Evolutionary conservation across 2,888 invertebrate genomes (phyloP), one percentile per base, ranked within the genome.

Genomic region (Pycnomerus fuliginosus): DNA sequence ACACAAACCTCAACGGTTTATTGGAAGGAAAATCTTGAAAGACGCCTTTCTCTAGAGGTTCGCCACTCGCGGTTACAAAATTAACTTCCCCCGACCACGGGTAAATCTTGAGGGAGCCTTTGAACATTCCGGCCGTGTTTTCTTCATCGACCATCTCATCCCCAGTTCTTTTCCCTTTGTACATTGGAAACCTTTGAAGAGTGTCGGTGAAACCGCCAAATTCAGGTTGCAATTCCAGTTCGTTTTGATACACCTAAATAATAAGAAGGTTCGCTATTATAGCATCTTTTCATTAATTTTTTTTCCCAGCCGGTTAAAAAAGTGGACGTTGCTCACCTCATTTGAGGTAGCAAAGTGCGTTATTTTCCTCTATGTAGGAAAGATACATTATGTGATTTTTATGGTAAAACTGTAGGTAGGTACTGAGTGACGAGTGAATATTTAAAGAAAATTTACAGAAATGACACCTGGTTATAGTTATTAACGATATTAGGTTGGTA

Each of bases 161-260:
- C 1, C 72, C 73, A 14, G 67, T 70, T 52, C 67, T 66, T 71
- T 81, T 80, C 13, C 79, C 80, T 55, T 79, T 84, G 55, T 80
- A 80, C 37, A 88, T 66, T 36, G 80, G 78, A 13, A 85, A 75
- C 0, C 78, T 75, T 23, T 76, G 71, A 27, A 87, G 75, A 74
- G 80, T 81, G 60, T 88, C 88, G 52, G 79, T 78, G 36, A 88
- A 80, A 33, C 76, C 77, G 1, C 74, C 69, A 61, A 84, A 88
- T 57, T 84, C 80, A 0, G 80, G 73, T 59, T 84, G 83, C 23
- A 69, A 63, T 68, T 89, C 88, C 45, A 89, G 62, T 66, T 88
- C 88, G n/a, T 74, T 72, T 3, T 68, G 60, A 64, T 81, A 88
- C 35, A 73, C 60, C 65, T 68, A 25, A 13, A 51, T 31, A 16